Percentiles rank a stretch among this genome's conserved stretches.
Evolutionary conservation across 2,888 invertebrate species (phyloP).

Genomic region (Folsomia manolachei): DNA sequence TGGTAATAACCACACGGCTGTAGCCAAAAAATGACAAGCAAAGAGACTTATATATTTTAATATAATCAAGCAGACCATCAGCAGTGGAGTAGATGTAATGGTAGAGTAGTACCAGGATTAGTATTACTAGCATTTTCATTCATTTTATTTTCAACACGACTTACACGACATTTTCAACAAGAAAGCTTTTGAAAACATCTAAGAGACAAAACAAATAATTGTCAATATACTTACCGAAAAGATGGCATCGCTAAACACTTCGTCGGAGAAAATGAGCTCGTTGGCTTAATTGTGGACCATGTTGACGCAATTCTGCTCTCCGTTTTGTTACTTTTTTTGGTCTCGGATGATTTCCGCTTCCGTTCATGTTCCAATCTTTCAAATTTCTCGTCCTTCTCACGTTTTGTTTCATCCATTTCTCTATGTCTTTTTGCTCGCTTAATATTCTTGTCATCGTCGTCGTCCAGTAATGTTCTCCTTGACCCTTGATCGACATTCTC

Average conservation of each 20-base stretch:
- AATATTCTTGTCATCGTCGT: not conserved
- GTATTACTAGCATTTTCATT: too few relatives aligned
- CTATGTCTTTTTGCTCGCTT: slow-evolving; percentile 15
- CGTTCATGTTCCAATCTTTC: slow-evolving; percentile 36
- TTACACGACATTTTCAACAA: too few relatives aligned
- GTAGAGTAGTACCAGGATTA: too few relatives aligned
- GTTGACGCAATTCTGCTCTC: slow-evolving; percentile 14
- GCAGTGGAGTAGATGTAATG: too few relatives aligned
- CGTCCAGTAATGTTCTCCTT: too few relatives aligned
- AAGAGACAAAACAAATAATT: not conserved
- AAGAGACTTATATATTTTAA: too few relatives aligned
- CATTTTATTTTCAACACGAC: not conserved
- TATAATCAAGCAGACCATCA: too few relatives aligned
- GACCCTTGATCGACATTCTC: not conserved
- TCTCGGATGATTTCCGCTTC: slow-evolving; percentile 25
- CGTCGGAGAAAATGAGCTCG: slow-evolving; percentile 14
- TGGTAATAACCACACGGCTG: too few relatives aligned
- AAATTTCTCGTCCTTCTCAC: slow-evolving; percentile 27
- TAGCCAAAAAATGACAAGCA: too few relatives aligned
- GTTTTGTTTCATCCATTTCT: slow-evolving; percentile 24
- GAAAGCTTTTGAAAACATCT: too few relatives aligned
- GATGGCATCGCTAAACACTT: slow-evolving; percentile 31
- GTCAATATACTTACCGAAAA: slow-evolving; percentile 31
- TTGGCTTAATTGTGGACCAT: slow-evolving; percentile 15
- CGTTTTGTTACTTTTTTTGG: slow-evolving; percentile 15